Evolutionary conservation across 2,113 vertebrate genomes (phyloP).

Genomic region (Pungitius pungitius): DNA sequence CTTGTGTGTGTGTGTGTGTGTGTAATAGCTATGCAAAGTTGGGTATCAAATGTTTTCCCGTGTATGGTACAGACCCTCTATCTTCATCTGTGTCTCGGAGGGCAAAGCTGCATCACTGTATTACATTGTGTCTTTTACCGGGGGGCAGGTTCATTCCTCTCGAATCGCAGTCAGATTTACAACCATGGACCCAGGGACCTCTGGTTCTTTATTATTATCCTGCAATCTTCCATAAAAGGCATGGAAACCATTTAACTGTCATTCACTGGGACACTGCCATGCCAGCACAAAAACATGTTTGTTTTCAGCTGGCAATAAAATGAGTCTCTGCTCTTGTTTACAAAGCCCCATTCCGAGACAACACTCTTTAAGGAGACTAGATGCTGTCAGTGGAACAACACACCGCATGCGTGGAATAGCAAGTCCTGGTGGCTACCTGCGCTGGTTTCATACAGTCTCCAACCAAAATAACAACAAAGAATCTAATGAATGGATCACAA

Average conservation of each 20-base stretch:
- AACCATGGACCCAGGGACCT: background rate
- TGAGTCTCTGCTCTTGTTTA: background rate
- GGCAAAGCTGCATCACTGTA: background rate
- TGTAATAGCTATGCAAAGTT: background rate
- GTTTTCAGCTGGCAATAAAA: background rate
- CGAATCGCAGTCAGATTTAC: background rate
- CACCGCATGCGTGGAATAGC: background rate
- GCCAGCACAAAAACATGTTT: background rate
- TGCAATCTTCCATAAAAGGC: background rate
- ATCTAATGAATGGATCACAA: background rate
- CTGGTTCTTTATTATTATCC: no score
- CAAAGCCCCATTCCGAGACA: background rate
- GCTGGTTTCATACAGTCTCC: background rate
- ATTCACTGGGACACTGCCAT: background rate
- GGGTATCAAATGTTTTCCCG: background rate
- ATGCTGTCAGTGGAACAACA: constrained; percentile 8
- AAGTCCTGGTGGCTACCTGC: background rate
- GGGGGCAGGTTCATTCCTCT: background rate
- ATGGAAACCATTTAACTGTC: background rate
- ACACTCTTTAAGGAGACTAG: background rate
- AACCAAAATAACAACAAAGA: constrained; percentile 14
- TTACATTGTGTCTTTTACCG: background rate
- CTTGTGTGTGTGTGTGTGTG: no score
- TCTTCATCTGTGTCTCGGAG: background rate
- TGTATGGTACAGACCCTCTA: background rate